phyloP scores from a whole-genome alignment of 1,140 invertebrate species.

The Prorops nasuta region DNA sequence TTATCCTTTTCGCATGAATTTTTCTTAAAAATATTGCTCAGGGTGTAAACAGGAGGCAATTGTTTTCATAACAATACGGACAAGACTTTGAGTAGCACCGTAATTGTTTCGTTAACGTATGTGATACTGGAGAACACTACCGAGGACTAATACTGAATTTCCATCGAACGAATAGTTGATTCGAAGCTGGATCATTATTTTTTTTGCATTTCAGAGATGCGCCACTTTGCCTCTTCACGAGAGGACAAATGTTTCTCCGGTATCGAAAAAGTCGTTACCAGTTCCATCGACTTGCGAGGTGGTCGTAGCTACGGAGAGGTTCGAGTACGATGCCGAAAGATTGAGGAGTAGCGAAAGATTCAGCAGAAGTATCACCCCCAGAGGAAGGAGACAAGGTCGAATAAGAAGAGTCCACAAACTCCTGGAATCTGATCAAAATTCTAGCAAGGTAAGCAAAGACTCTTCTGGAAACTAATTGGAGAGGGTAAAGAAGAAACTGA shows the following conservation, averaged over 20 bases:
- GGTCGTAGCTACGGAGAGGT: conserved; percentile 40
- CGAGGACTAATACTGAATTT: no score
- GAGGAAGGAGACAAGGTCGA: conserved; percentile 49
- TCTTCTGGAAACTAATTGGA: neutral
- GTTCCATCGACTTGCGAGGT: conserved; percentile 42
- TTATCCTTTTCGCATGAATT: no score
- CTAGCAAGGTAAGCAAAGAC: conserved; percentile 40
- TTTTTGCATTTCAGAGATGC: conserved; percentile 37
- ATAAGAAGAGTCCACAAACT: conserved; percentile 39
- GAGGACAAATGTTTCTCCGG: conserved; percentile 47
- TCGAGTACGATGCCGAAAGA: conserved; percentile 56
- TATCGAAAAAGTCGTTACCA: conserved; percentile 41
- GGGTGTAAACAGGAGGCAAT: no score
- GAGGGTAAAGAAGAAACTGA: neutral
- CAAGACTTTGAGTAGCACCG: no score
- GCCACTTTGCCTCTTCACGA: conserved; percentile 48
- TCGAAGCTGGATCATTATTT: no score
- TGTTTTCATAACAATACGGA: no score
- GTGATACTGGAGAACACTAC: no score
- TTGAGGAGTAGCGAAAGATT: conserved; percentile 61
- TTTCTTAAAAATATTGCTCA: no score
- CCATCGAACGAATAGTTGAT: no score
- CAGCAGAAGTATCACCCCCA: conserved; percentile 54
- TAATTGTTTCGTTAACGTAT: no score
- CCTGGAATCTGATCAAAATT: conserved; percentile 32